These are phyloP conservation scores for Laothoe populi DNA, from an alignment of 2,888 invertebrate genomes.

Conservation along the genomic window DNA sequence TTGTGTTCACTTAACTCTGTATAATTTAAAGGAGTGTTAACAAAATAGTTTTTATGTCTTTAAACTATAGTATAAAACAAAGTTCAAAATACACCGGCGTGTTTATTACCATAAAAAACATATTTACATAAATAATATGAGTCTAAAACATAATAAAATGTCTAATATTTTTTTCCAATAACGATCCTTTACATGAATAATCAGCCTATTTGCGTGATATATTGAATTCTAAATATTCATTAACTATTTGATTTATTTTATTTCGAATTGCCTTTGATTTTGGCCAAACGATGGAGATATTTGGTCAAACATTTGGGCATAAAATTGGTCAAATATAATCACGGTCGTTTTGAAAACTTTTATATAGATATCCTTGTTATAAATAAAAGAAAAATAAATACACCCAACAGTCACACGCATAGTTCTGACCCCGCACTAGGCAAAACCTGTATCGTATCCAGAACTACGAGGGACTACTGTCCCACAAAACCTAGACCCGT, in stretches of 20 bases:
- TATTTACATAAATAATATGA: background rate
- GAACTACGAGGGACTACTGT: no score
- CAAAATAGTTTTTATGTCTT: background rate
- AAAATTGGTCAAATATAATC: no score
- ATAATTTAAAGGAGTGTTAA: background rate
- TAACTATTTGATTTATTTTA: background rate
- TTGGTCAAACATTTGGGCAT: background rate
- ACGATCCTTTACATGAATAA: background rate
- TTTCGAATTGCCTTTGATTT: background rate
- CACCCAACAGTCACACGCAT: no score
- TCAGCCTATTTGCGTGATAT: background rate
- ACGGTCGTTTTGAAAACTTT: no score
- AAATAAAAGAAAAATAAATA: no score
- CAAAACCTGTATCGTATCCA: no score
- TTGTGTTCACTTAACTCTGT: no score
- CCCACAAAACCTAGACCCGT: no score
- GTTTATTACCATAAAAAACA: background rate
- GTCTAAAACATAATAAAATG: background rate
- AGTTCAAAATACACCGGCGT: background rate
- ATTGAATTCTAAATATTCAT: slow-evolving; percentile 3
- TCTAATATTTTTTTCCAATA: background rate
- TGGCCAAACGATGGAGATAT: background rate
- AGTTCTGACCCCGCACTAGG: no score
- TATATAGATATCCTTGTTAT: no score
- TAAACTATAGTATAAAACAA: background rate